These are phyloP conservation scores for Coilia nasus DNA, from an alignment of 2,797 vertebrate species.

Conservation along the genomic window DNA sequence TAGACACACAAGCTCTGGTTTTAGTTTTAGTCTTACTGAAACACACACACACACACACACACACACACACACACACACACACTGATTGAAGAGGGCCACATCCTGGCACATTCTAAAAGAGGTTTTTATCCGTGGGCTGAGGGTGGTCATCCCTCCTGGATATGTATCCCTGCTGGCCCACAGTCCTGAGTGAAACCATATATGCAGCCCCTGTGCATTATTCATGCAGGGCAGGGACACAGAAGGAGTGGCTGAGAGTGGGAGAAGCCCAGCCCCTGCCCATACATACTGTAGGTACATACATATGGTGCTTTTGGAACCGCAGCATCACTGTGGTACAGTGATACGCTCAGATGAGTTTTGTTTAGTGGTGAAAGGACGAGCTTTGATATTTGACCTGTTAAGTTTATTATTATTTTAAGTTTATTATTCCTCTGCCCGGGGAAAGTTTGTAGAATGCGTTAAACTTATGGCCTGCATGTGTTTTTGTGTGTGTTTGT, in stretches of 20 bases:
- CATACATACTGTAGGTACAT: neutral
- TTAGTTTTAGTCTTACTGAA: neutral
- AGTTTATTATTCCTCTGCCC: neutral
- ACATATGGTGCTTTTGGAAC: slow-evolving; percentile 29
- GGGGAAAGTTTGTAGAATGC: neutral
- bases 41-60: neutral
- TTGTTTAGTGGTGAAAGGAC: neutral
- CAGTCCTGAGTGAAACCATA: slow-evolving; percentile 44
- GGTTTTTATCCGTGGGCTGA: slow-evolving; percentile 56
- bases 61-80: slow-evolving; percentile 30
- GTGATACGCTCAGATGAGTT: neutral
- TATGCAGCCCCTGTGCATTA: slow-evolving; percentile 53
- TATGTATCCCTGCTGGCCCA: slow-evolving; percentile 51
- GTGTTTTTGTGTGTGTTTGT: neutral
- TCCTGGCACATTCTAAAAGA: slow-evolving; percentile 56
- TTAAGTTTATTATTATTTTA: neutral
- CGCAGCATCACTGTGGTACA: neutral
- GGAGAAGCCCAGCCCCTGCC: neutral
- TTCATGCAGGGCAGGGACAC: slow-evolving; percentile 46
- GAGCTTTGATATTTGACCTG: neutral
- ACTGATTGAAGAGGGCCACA: slow-evolving; percentile 50
- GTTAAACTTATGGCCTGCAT: neutral
- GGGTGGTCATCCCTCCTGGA: slow-evolving; percentile 48
- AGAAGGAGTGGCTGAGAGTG: slow-evolving; percentile 34
- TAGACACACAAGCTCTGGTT: neutral